Percentiles rank a stretch among this genome's conserved stretches.
Conservation (phyloP, 2,888 invertebrate species). For the Arctia plantaginis region DNA sequence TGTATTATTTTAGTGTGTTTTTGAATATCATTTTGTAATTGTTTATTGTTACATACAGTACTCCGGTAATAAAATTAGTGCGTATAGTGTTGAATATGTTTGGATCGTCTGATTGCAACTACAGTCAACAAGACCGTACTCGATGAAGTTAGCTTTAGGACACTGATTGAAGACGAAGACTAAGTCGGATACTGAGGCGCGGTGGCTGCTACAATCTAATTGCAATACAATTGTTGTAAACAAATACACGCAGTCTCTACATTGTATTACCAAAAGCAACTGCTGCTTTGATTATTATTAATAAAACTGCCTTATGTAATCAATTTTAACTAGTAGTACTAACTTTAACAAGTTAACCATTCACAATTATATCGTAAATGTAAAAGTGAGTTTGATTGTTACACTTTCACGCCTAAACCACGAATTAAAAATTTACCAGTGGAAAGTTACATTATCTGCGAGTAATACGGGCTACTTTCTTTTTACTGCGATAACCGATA, state of each 20-base stretch:
- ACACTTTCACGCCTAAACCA: no score
- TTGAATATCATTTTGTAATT: neutral
- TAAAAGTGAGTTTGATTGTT: no score
- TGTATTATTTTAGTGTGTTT: neutral
- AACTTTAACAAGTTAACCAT: no score
- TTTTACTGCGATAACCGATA: no score
- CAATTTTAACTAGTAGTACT: no score
- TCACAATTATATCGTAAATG: no score
- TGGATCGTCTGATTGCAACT: slow-evolving; percentile 11
- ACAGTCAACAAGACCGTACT: slow-evolving; percentile 15
- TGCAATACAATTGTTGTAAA: slow-evolving; percentile 2
- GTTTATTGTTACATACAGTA: neutral
- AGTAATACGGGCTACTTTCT: no score
- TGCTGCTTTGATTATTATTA: neutral
- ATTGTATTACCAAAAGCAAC: neutral
- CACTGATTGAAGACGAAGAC: slow-evolving; percentile 16
- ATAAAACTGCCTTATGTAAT: no score
- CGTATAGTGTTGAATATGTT: neutral
- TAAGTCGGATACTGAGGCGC: neutral
- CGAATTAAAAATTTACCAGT: no score
- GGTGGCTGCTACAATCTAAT: neutral
- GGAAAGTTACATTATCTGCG: no score
- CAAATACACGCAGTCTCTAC: neutral
- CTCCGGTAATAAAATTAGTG: slow-evolving; percentile 10
- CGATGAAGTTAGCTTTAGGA: slow-evolving; percentile 6